Evolutionary conservation across 2,888 invertebrate species (phyloP).

Genomic region (Mamestra brassicae): DNA sequence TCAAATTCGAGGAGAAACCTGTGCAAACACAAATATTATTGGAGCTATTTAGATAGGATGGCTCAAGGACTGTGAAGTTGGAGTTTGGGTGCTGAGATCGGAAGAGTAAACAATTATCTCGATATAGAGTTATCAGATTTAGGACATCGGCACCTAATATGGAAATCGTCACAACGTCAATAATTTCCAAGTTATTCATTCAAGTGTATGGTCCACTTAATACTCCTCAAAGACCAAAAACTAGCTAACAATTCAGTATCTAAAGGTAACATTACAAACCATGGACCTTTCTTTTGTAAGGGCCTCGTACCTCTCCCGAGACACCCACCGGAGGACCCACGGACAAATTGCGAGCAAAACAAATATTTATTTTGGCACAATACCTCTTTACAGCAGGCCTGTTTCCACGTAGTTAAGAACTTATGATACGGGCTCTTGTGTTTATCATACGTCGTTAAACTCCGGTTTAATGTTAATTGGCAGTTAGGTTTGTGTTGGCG

Average conservation of each 20-base stretch:
- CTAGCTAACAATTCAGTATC: constrained; percentile 23
- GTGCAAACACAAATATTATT: constrained; percentile 42
- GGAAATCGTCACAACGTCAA: not conserved
- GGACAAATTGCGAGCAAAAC: constrained; percentile 55
- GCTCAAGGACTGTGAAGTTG: constrained; percentile 27
- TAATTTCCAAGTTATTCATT: not conserved
- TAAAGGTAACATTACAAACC: constrained; percentile 35
- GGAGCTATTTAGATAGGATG: constrained; percentile 26
- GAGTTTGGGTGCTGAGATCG: not conserved
- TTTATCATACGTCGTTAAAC: constrained; percentile 57
- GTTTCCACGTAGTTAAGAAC: constrained; percentile 56
- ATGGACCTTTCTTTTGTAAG: constrained; percentile 42
- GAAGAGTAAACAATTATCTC: constrained; percentile 19
- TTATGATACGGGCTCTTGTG: constrained; percentile 52
- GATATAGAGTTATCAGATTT: not conserved
- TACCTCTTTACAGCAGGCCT: constrained; percentile 52
- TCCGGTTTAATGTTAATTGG: constrained; percentile 45
- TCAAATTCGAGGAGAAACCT: constrained; percentile 23
- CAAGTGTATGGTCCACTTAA: not conserved
- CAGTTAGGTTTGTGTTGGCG: constrained; percentile 45
- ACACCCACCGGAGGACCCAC: constrained; percentile 16
- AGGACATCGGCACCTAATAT: not conserved
- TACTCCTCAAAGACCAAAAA: constrained; percentile 1
- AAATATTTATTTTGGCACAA: constrained; percentile 63
- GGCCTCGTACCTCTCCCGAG: constrained; percentile 45